phyloP scores from a whole-genome alignment of 2,888 invertebrate genomes.

The Villa cingulata region DNA sequence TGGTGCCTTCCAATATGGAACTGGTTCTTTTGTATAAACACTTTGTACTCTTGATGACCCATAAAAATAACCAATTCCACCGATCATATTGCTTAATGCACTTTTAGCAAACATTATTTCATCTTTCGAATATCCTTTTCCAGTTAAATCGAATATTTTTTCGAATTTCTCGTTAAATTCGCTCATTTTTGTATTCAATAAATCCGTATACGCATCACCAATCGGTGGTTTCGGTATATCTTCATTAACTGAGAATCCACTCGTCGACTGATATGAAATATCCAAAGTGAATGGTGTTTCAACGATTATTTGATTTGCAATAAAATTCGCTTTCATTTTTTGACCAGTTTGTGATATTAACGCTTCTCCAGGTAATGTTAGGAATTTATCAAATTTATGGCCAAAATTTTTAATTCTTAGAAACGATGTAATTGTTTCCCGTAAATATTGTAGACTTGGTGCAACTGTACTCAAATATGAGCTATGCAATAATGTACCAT shows the following conservation, averaged over 20 bases:
- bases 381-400: conserved; percentile 38
- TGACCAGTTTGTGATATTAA: conserved; percentile 39
- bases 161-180: conserved; percentile 71
- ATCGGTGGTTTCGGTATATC: conserved; percentile 39
- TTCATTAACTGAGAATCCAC: conserved; percentile 39
- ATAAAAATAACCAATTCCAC: conserved; percentile 94
- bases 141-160: conserved; percentile 54
- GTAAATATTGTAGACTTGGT: conserved; percentile 54
- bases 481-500: conserved; percentile 51
- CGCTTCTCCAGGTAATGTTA: conserved; percentile 49
- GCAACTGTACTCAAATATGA: conserved; percentile 61
- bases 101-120: conserved; percentile 66
- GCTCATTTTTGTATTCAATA: conserved; percentile 44
- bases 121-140: conserved; percentile 52
- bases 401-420: conserved; percentile 47
- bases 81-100: conserved; percentile 85
- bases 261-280: conserved; percentile 67
- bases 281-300: conserved; percentile 72
- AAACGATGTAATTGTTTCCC: conserved; percentile 60
- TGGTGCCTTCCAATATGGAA: conserved; percentile 87
- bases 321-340: conserved; percentile 59
- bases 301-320: conserved; percentile 62
- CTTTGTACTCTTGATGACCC: conserved; percentile 80
- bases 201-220: conserved; percentile 51
- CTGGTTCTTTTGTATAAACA: conserved; percentile 63